phyloP scores from a whole-genome alignment of 1,140 invertebrate genomes.

The Cephus cinctus region DNA sequence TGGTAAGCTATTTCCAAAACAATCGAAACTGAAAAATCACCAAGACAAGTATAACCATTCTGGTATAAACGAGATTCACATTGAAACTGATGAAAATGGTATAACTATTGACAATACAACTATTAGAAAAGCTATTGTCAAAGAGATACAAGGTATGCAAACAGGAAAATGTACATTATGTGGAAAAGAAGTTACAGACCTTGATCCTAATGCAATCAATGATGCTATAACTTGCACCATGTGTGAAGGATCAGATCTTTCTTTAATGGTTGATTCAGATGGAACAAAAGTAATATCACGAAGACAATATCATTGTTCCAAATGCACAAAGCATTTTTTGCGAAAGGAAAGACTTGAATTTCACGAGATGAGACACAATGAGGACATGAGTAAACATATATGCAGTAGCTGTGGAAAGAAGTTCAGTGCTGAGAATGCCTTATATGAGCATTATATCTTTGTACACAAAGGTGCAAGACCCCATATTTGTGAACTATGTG shows the following conservation, averaged over 20 bases:
- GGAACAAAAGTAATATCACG: conserved; percentile 24
- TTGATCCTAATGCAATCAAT: conserved; percentile 24
- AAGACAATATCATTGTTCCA: conserved; percentile 29
- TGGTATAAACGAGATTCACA: conserved; percentile 14
- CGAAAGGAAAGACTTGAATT: conserved; percentile 32
- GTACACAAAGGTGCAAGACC: conserved; percentile 33
- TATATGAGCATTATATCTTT: conserved; percentile 33
- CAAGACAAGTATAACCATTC: conserved; percentile 21
- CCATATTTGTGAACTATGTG: conserved; percentile 31
- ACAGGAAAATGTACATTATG: conserved; percentile 25
- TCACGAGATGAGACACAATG: conserved; percentile 32
- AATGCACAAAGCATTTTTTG: conserved; percentile 29
- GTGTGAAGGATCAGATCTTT: conserved; percentile 22
- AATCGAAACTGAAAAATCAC: conserved; percentile 18
- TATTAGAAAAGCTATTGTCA: conserved; percentile 6
- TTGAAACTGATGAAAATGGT: conserved; percentile 1
- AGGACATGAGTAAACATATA: conserved; percentile 31
- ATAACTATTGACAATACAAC: background rate
- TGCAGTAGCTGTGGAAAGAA: conserved; percentile 34
- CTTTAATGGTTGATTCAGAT: conserved; percentile 24
- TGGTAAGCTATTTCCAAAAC: conserved; percentile 19
- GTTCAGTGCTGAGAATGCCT: conserved; percentile 29
- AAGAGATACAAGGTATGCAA: conserved; percentile 4
- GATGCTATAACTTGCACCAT: conserved; percentile 21
- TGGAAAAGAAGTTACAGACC: conserved; percentile 21